These are phyloP conservation scores for Pyralis farinalis DNA, from an alignment of 2,888 invertebrate genomes.

Conservation along the genomic window DNA sequence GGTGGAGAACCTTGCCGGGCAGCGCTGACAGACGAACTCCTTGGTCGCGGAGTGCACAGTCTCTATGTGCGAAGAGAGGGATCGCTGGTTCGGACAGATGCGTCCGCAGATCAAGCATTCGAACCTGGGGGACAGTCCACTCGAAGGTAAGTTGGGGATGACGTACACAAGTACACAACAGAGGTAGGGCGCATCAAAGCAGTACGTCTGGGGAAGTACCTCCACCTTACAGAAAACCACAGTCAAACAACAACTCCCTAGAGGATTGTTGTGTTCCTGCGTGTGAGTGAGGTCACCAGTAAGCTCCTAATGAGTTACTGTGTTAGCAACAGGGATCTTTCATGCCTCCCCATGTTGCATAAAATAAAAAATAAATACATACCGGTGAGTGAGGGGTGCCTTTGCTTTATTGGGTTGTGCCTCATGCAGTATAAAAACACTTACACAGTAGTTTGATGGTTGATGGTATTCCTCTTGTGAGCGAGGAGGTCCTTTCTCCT, in stretches of 20 bases:
- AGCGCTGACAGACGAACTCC: slow-evolving; percentile 32
- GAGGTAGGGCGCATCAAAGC: no score
- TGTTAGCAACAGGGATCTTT: no score
- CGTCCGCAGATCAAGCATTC: slow-evolving; percentile 50
- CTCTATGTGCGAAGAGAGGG: slow-evolving; percentile 38
- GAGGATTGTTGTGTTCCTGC: no score
- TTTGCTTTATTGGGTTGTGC: no score
- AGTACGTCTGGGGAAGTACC: no score
- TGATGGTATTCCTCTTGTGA: slow-evolving; percentile 38
- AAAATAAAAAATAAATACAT: not conserved
- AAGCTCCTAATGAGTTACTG: no score
- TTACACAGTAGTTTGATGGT: slow-evolving; percentile 50
- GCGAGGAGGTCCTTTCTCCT: slow-evolving; percentile 44
- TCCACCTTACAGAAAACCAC: no score
- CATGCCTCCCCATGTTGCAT: slow-evolving; percentile 1
- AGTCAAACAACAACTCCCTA: no score
- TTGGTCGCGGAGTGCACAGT: slow-evolving; percentile 32
- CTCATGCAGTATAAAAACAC: slow-evolving; percentile 20
- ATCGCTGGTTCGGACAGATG: slow-evolving; percentile 33
- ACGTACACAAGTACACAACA: no score
- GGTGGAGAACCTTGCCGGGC: slow-evolving; percentile 35
- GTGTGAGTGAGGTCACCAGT: no score
- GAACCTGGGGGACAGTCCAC: slow-evolving; percentile 39
- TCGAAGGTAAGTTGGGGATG: no score
- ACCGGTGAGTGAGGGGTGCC: no score